These are phyloP conservation scores for Rhinopomastus cyanomelas DNA, from an alignment of 2,113 vertebrate species.

Conservation along the genomic window DNA sequence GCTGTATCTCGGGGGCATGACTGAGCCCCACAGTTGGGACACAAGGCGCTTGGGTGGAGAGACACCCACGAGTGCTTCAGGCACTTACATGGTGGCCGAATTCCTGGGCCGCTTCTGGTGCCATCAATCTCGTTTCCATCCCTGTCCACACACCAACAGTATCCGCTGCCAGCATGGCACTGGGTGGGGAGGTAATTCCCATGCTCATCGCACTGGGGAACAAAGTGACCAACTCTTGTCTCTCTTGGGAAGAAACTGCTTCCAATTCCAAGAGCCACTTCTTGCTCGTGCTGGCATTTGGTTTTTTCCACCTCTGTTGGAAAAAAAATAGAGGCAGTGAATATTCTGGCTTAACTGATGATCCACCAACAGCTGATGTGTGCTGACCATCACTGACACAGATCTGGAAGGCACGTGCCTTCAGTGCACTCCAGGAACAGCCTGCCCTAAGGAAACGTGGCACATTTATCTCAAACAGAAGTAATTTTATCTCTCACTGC, in stretches of 20 bases:
- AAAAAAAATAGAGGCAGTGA: neutral
- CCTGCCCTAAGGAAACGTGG: neutral
- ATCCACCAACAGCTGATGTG: neutral
- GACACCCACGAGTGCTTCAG: neutral
- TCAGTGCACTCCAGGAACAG: neutral
- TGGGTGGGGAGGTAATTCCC: conserved; percentile 86
- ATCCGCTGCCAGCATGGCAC: conserved; percentile 82
- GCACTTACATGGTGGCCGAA: conserved; percentile 86
- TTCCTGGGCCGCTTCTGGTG: conserved; percentile 77
- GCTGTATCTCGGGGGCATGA: neutral
- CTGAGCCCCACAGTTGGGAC: neutral
- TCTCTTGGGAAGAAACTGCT: conserved; percentile 27
- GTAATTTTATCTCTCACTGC: neutral
- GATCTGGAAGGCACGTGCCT: neutral
- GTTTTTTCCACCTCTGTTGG: conserved; percentile 79
- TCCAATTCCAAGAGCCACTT: conserved; percentile 66
- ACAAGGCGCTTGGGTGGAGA: neutral
- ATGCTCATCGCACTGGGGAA: conserved; percentile 85
- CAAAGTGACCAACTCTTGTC: conserved; percentile 66
- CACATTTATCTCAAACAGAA: neutral
- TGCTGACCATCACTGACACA: neutral
- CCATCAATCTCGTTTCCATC: conserved; percentile 86
- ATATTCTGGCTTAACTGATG: neutral
- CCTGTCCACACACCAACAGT: conserved; percentile 93
- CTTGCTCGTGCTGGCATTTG: conserved; percentile 81